A percentile compares a stretch with the other conserved stretches of the same genome.
Evolutionary conservation across 2,113 vertebrate genomes (phyloP).

Genomic region (Limnothrissa miodon): DNA sequence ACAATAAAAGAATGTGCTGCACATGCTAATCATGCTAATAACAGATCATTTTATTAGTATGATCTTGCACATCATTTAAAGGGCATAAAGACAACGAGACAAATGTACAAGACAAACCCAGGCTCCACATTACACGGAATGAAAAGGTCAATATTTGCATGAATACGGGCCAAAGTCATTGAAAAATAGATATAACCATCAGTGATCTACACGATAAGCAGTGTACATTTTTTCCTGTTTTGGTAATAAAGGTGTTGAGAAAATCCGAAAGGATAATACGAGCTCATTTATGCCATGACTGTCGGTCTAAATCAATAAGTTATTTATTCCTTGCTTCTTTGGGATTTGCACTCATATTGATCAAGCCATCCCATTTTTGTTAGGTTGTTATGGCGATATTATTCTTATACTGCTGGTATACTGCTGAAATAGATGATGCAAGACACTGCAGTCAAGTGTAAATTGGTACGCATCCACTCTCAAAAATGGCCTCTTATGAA

Average conservation of each 20-base stretch:
- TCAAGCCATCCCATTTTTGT: not conserved
- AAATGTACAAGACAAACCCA: no score
- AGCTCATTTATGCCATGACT: not conserved
- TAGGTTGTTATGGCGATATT: not conserved
- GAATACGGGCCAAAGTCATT: not conserved
- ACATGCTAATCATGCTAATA: no score
- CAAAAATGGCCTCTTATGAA: not conserved
- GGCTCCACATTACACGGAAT: no score
- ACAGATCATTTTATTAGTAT: not conserved
- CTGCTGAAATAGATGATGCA: not conserved
- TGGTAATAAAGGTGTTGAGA: not conserved
- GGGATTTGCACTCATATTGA: not conserved
- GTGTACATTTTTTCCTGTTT: not conserved
- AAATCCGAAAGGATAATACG: not conserved
- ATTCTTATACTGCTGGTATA: not conserved
- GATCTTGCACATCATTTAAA: not conserved
- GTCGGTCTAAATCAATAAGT: not conserved
- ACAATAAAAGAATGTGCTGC: not conserved
- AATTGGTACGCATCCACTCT: not conserved
- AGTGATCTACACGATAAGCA: not conserved
- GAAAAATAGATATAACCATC: not conserved
- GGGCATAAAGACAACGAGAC: not conserved
- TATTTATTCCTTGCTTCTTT: not conserved
- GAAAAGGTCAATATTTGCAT: not conserved
- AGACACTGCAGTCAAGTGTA: not conserved